phyloP scores from a whole-genome alignment of 2,888 invertebrate species.

The Ephialtes manifestator region DNA sequence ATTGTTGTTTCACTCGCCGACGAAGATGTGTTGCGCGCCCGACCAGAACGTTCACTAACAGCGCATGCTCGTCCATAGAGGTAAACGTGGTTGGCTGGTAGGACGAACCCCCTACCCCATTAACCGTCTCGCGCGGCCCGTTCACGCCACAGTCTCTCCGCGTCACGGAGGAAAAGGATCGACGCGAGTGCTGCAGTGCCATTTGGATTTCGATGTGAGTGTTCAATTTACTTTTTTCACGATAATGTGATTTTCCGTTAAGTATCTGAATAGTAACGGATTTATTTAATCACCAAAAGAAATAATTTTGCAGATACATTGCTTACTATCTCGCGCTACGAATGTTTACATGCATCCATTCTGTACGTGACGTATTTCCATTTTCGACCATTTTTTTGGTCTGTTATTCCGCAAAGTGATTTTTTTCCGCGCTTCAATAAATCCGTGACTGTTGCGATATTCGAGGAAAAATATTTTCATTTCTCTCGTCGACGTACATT shows the following conservation, averaged over 20 bases:
- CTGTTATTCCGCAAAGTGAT: neutral
- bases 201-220: neutral
- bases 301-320: neutral
- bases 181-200: conserved; percentile 3
- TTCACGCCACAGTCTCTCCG: no score
- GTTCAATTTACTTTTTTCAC: no score
- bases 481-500: no score
- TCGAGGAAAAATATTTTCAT: no score
- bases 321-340: neutral
- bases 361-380: no score
- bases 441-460: no score
- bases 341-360: neutral
- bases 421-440: no score
- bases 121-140: neutral
- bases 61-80: conserved; percentile 3
- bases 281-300: neutral
- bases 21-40: neutral
- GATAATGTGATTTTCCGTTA: conserved; percentile 1
- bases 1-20: neutral
- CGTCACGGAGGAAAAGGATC: neutral
- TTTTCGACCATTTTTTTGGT: neutral
- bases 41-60: neutral
- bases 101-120: neutral
- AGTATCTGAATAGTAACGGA: neutral
- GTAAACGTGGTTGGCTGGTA: conserved; percentile 6